phyloP scores from a whole-genome alignment of 2,888 invertebrate genomes.

The Leptinotarsa rubiginosa region DNA sequence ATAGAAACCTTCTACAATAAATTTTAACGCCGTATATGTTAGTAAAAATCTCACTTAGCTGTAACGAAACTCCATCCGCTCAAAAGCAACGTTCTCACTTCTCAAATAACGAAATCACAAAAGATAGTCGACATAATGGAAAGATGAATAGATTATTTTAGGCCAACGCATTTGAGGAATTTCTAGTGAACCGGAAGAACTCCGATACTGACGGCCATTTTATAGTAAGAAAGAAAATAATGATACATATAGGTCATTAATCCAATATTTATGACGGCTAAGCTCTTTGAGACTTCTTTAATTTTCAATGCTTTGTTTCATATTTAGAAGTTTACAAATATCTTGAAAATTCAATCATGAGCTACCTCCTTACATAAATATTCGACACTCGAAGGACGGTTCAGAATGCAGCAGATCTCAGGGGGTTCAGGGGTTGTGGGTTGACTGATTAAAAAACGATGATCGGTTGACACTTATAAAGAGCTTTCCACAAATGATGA shows the following conservation, averaged over 20 bases:
- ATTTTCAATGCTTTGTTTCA: not conserved
- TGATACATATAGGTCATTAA: constrained; percentile 2
- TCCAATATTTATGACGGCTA: constrained; percentile 7
- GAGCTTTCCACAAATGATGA: too few species aligned
- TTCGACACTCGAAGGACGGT: too few species aligned
- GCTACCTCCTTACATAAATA: not conserved
- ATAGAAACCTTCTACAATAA: not conserved
- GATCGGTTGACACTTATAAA: too few species aligned
- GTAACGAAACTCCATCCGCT: constrained; percentile 5
- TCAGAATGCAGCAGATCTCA: too few species aligned
- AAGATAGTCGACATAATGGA: constrained; percentile 7
- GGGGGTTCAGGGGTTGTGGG: too few species aligned
- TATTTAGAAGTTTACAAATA: too few species aligned
- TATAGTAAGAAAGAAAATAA: constrained; percentile 15
- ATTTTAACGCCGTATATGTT: not conserved
- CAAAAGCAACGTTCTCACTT: constrained; percentile 7
- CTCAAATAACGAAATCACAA: constrained; percentile 12
- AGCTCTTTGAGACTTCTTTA: not conserved
- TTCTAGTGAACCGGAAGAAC: constrained; percentile 25
- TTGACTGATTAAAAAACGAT: too few species aligned
- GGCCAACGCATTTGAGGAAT: constrained; percentile 18
- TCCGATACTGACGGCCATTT: constrained; percentile 19
- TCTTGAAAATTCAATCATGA: not conserved
- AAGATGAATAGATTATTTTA: constrained; percentile 8
- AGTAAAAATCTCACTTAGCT: not conserved